A percentile compares a stretch with the other conserved stretches of the same genome.
Evolutionary conservation across 2,797 vertebrate species (phyloP).

Genomic region (Lutjanus campechanus): DNA sequence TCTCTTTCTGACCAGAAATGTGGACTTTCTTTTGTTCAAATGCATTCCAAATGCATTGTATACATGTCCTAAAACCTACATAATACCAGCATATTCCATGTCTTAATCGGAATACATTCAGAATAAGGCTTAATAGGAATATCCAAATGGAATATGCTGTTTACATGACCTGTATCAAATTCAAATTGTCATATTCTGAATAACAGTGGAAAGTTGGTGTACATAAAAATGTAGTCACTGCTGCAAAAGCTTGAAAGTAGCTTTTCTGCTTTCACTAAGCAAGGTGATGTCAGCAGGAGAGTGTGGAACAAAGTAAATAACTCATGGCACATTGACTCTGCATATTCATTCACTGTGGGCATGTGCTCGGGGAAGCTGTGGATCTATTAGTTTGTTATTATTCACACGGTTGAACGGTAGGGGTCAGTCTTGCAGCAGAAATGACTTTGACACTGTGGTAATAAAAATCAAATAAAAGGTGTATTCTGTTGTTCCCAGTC

Average conservation of each 20-base stretch:
- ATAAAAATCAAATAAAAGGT: background rate
- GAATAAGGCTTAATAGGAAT: too few relatives aligned
- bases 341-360: background rate
- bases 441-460: background rate
- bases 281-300: background rate
- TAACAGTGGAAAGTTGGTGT: too few relatives aligned
- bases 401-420: constrained; percentile 43
- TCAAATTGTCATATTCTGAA: too few relatives aligned
- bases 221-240: background rate
- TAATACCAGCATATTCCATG: too few relatives aligned
- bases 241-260: background rate
- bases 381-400: background rate
- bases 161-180: too few relatives aligned
- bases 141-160: too few relatives aligned
- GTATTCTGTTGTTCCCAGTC: background rate
- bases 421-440: constrained; percentile 56
- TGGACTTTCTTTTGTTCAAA: too few relatives aligned
- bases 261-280: background rate
- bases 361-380: background rate
- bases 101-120: too few relatives aligned
- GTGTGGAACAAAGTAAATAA: constrained; percentile 5
- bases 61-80: too few relatives aligned
- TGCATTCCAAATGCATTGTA: too few relatives aligned
- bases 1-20: too few relatives aligned
- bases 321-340: background rate